Base-by-base conservation (phyloP, 1,140 invertebrate species). In the Hyphantria cunea region DNA sequence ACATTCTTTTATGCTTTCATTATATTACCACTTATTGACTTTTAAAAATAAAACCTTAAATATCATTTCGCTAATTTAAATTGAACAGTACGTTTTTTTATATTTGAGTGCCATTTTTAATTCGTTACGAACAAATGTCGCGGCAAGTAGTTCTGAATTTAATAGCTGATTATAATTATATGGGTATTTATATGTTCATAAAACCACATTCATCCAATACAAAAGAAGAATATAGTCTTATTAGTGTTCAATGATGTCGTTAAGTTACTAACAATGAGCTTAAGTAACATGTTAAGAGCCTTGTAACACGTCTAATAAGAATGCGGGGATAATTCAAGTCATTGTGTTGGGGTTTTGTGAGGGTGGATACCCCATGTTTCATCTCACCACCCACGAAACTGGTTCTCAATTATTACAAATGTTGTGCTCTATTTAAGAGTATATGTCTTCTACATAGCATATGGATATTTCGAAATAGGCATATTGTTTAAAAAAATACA, bases 251-350 rank as follows among this genome's bases (percentile, higher is more conserved):
- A 60, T 51, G 37, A 60, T 60, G 37, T 60, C 56, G 47, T 51
- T 60, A 60, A 50, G 11, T 58, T 45, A 64, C 48, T 42, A 39
- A 70, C 69, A 72, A 72, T 55, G 48, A 33, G 59, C 31, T 65
- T 60, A 63, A 72, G 66, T 72, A 56, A 68, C 65, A 62, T 55
- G 69, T 72, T 68, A 68, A 42, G 48, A 44, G 33, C 13, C 41
- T 6, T 54, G 51, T 48, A 54, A 62, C 32, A 53, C 39, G 60
- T 72, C 62, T 45, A 70, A 68, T 72, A 74, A 68, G 68, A 76
- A 62, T 61, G 49, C 13, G 49, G 14, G 11, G 13, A 64, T 60
- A 72, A 64, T 64, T 64, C 45, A 10, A 33, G 12, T 48, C 47
- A 54, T 66, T 58, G 55, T 63, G 41, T 32, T 33, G 9, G 54